phyloP scores from a whole-genome alignment of 2,113 vertebrate genomes.

The Lontra canadensis region DNA sequence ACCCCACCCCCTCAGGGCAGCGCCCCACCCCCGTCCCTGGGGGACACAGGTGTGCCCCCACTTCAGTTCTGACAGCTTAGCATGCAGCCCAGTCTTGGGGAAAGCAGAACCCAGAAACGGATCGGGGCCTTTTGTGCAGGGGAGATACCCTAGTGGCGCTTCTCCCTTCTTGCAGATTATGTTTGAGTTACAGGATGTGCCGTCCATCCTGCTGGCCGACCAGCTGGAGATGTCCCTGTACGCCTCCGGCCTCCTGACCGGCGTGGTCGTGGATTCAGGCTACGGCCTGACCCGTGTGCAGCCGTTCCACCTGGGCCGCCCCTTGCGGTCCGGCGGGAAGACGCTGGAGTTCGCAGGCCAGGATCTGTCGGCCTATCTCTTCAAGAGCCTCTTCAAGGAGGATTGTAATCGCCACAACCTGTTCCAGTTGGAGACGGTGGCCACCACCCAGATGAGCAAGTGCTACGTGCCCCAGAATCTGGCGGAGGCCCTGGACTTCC shows the following conservation, averaged over 20 bases:
- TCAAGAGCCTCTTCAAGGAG: conserved; percentile 41
- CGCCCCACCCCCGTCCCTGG: accelerated
- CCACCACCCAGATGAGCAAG: accelerated
- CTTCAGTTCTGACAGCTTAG: background rate
- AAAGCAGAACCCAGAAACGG: background rate
- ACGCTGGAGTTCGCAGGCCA: conserved; percentile 29
- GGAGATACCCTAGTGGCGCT: accelerated
- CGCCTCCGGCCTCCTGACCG: background rate
- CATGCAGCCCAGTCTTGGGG: accelerated
- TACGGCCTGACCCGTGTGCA: conserved; percentile 44
- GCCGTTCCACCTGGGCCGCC: conserved; percentile 18
- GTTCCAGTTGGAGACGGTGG: background rate
- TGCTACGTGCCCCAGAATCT: background rate
- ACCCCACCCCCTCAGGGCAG: accelerated
- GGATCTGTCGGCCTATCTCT: conserved; percentile 23
- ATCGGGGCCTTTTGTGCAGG: accelerated
- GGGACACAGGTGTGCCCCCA: accelerated
- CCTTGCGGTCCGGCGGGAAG: background rate
- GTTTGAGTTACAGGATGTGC: conserved; percentile 53
- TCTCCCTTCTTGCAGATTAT: conserved; percentile 42
- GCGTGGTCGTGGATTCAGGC: conserved; percentile 52
- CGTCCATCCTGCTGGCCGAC: conserved; percentile 37
- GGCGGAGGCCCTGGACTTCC: background rate
- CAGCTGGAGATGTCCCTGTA: conserved; percentile 68
- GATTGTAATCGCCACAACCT: accelerated